These are phyloP conservation scores for Lepidurus packardi DNA, from an alignment of 1,140 invertebrate genomes.

Conservation along the genomic window DNA sequence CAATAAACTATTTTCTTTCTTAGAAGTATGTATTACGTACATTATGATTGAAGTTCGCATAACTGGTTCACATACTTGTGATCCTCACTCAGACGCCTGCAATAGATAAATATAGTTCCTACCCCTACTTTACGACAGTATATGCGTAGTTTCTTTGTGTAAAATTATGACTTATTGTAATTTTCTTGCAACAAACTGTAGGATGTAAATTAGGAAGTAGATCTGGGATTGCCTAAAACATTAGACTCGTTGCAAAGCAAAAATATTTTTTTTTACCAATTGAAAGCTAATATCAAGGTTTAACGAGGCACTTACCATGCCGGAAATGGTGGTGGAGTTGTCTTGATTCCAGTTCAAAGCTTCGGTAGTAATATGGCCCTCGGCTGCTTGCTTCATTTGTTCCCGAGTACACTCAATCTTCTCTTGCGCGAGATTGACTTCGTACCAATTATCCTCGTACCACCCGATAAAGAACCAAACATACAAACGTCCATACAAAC, in stretches of 20 bases:
- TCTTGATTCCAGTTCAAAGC: constrained; percentile 97
- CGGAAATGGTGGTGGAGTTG: constrained; percentile 82
- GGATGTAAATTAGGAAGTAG: too few relatives aligned
- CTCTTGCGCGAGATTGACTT: constrained; percentile 77
- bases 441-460: constrained; percentile 99
- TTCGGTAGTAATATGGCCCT: constrained; percentile 96
- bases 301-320: constrained; percentile 58
- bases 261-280: not conserved
- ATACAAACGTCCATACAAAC: constrained; percentile 89
- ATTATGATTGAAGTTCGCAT: too few relatives aligned
- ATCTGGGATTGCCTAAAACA: too few relatives aligned
- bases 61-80: too few relatives aligned
- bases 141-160: too few relatives aligned
- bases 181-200: too few relatives aligned
- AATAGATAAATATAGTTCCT: too few relatives aligned
- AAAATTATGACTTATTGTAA: too few relatives aligned
- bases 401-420: constrained; percentile 86
- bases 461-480: constrained; percentile 99
- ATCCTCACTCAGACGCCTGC: too few relatives aligned
- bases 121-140: too few relatives aligned
- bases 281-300: not conserved
- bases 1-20: too few relatives aligned
- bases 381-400: constrained; percentile 86
- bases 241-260: not conserved
- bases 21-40: too few relatives aligned